These are phyloP conservation scores for Standfussiana lucernea DNA, from an alignment of 2,888 invertebrate genomes.

Conservation along the genomic window DNA sequence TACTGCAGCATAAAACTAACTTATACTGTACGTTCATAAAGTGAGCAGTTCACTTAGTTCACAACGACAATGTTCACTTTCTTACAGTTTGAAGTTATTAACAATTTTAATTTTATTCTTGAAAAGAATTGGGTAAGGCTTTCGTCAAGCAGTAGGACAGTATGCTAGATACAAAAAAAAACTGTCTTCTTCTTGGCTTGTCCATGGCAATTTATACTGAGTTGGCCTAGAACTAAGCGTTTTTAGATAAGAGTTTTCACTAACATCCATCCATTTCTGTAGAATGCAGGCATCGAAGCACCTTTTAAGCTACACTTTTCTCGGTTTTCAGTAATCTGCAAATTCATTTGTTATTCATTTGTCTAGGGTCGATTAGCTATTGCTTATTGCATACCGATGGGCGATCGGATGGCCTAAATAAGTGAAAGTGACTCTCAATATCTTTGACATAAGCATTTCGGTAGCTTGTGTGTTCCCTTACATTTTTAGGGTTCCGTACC, in stretches of 20 bases:
- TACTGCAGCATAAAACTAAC: constrained; percentile 37
- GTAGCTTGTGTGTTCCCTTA: background rate
- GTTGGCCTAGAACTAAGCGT: background rate
- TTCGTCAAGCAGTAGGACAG: background rate
- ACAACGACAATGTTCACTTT: constrained; percentile 33
- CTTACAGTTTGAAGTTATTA: constrained; percentile 31
- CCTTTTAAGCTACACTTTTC: background rate
- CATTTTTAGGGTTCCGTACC: too few relatives aligned
- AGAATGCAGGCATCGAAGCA: background rate
- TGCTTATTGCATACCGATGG: background rate
- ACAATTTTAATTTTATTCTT: background rate
- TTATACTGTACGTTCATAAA: constrained; percentile 43
- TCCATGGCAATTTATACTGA: background rate
- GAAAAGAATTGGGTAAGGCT: background rate
- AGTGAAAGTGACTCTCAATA: background rate
- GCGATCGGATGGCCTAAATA: background rate
- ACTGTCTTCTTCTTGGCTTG: background rate
- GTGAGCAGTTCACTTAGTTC: constrained; percentile 37
- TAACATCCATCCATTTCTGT: background rate
- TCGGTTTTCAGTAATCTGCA: too few relatives aligned
- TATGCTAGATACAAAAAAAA: background rate
- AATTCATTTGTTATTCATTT: constrained; percentile 2
- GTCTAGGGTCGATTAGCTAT: background rate
- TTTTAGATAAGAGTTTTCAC: background rate
- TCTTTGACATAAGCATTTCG: background rate